A percentile compares a stretch with the other conserved stretches of the same genome.
phyloP scores from a whole-genome alignment of 2,797 vertebrate species.

The Cynodonichthys magdalenae region DNA sequence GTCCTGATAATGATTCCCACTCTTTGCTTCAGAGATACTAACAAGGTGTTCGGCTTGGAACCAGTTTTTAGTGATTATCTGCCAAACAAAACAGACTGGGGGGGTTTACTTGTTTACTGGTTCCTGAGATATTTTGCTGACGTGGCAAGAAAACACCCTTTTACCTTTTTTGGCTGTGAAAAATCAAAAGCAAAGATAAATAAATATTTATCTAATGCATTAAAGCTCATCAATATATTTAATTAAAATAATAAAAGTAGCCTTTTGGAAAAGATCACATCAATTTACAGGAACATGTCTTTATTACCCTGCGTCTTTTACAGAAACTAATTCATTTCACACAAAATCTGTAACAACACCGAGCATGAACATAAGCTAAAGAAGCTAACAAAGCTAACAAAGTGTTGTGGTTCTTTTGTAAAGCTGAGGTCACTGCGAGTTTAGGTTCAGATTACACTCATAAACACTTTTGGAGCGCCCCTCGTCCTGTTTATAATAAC shows the following conservation, averaged over 20 bases:
- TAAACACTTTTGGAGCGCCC: neutral
- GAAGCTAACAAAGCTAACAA: neutral
- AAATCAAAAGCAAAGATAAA: no score
- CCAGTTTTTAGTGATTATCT: conserved; percentile 20
- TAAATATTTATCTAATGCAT: neutral
- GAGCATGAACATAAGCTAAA: neutral
- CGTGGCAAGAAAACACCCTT: no score
- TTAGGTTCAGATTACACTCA: neutral
- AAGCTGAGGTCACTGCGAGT: neutral
- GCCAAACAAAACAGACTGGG: conserved; percentile 40
- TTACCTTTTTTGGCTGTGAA: no score
- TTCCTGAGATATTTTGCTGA: no score
- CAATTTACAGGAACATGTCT: no score
- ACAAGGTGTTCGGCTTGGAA: conserved; percentile 29
- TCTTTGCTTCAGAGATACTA: conserved; percentile 34
- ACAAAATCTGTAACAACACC: no score
- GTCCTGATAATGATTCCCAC: conserved; percentile 41
- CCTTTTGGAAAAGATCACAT: no score
- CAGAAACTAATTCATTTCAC: no score
- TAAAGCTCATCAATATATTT: neutral
- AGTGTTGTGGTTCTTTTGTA: neutral
- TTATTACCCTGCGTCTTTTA: no score
- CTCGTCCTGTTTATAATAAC: neutral
- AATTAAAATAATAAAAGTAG: neutral
- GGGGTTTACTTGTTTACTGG: neutral